Base-by-base conservation (phyloP, 2,797 vertebrate genomes). In the Heterohyrax brucei region DNA sequence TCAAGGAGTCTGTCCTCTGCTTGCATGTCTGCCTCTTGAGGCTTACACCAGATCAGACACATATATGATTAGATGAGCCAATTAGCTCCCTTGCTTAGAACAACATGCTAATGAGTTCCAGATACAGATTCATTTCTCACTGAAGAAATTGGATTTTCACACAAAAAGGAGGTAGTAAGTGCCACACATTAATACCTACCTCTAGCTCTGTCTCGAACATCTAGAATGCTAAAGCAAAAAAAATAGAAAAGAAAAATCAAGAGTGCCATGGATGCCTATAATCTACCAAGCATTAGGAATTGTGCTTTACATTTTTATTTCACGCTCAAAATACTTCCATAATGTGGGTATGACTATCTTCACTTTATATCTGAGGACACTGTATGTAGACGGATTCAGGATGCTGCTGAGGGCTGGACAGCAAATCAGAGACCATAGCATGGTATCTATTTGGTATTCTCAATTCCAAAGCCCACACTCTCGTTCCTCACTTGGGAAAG, bases 251-350 rank as follows among this genome's bases (percentile, higher is more conserved):
- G n/a, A 18, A 21, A 44, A 72, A 16, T 1, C 3, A 7, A 39
- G 4, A 59, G 4, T 56, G 56, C 19, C 0, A 0, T 5, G 1
- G 2, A 44, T 1, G 0, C 9, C 10, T 44, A 68, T 12, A 7
- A 16, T 79, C 64, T 56, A 5, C 5, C 28, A 44, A 82, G 50
- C n/a, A 48, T 19, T n/a, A 9, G 13, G 26, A 33, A 30, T 16
- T 72, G 24, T 62, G 26, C 66, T 77, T 30, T 14, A 46, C 39
- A 19, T 48, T 62, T 39, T 28, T n/a, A 6, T 44, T 26, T 28
- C 33, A 4, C 12, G 19, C 22, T 53, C 12, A 50, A 16, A 79
- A 61, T 1, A 19, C 2, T 13, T 7, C 2, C 0, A 9, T 14
- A 8, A 3, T 3, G 0, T 16, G 10, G 22, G 22, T 13, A 18